Conservation (phyloP, 2,888 invertebrate species). For the Autographa gamma region DNA sequence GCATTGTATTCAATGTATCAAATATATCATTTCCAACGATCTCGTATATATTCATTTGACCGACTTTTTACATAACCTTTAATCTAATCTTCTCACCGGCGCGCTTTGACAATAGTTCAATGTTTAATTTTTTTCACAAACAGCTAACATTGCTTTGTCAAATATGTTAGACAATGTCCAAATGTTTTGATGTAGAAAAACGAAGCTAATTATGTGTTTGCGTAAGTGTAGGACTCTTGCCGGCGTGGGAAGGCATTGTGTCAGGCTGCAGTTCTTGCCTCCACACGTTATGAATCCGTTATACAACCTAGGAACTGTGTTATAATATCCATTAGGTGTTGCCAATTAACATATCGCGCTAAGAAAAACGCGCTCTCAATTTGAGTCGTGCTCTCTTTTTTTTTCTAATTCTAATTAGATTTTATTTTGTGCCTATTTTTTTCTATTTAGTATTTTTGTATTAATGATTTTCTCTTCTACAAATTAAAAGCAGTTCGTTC, state of each 20-base stretch:
- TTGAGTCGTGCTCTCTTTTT: slow-evolving; percentile 20
- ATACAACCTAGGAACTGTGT: slow-evolving; percentile 78
- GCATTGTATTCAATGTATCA: slow-evolving; percentile 38
- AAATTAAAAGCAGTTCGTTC: slow-evolving; percentile 65
- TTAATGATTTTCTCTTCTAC: slow-evolving; percentile 42
- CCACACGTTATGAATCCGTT: slow-evolving; percentile 72
- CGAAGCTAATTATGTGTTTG: slow-evolving; percentile 79
- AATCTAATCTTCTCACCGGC: slow-evolving; percentile 60
- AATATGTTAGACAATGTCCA: slow-evolving; percentile 75
- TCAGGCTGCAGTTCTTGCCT: slow-evolving; percentile 66
- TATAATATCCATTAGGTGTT: slow-evolving; percentile 60
- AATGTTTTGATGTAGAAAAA: slow-evolving; percentile 72
- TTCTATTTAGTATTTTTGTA: slow-evolving; percentile 22
- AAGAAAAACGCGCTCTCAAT: slow-evolving; percentile 30
- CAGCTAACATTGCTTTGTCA: slow-evolving; percentile 72
- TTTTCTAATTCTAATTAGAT: slow-evolving; percentile 24
- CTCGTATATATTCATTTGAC: slow-evolving; percentile 59
- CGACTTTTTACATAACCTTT: slow-evolving; percentile 61
- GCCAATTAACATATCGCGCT: slow-evolving; percentile 40
- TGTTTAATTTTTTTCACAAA: slow-evolving; percentile 67
- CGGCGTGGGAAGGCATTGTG: slow-evolving; percentile 73
- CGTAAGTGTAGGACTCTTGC: slow-evolving; percentile 73
- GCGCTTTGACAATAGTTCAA: slow-evolving; percentile 64
- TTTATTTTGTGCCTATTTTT: slow-evolving; percentile 38
- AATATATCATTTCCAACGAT: slow-evolving; percentile 56